Conservation (phyloP, 2,797 vertebrate species). For the Thalassophryne amazonica region DNA sequence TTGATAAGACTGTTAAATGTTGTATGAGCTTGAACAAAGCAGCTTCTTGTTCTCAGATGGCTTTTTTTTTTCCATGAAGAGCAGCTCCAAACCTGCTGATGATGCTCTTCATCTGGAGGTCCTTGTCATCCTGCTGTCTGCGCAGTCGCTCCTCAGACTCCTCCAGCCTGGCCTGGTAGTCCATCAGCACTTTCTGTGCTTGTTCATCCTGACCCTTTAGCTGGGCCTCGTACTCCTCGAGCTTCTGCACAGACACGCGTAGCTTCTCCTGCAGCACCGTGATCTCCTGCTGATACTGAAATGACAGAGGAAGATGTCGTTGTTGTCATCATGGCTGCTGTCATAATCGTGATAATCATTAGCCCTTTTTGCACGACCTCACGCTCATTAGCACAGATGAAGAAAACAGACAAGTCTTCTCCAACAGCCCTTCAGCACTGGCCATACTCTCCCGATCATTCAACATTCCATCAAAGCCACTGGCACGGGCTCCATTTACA, state of each 20-base stretch:
- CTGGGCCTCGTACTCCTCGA: constrained; percentile 93
- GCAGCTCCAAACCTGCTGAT: constrained; percentile 91
- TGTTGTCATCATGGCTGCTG: not conserved
- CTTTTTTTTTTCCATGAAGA: too few relatives aligned
- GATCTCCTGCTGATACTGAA: constrained; percentile 91
- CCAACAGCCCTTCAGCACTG: too few relatives aligned
- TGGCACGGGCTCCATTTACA: too few relatives aligned
- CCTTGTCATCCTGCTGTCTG: constrained; percentile 95
- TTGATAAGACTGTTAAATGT: too few relatives aligned
- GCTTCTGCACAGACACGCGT: constrained; percentile 91
- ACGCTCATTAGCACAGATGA: constrained; percentile 15
- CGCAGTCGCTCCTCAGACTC: constrained; percentile 94
- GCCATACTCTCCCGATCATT: too few relatives aligned
- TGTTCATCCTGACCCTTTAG: constrained; percentile 96
- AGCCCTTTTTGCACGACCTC: constrained; percentile 7
- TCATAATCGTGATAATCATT: constrained; percentile 2
- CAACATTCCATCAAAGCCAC: too few relatives aligned
- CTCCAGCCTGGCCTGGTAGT: constrained; percentile 96
- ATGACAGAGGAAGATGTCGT: not conserved
- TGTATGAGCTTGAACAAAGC: fast-evolving
- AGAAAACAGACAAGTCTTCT: too few relatives aligned
- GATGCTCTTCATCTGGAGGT: constrained; percentile 98
- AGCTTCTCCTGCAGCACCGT: constrained; percentile 93
- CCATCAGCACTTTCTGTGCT: constrained; percentile 93
- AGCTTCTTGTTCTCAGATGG: not conserved